Base-by-base conservation (phyloP, 2,888 invertebrate species). In the Metopia argyrocephala region DNA sequence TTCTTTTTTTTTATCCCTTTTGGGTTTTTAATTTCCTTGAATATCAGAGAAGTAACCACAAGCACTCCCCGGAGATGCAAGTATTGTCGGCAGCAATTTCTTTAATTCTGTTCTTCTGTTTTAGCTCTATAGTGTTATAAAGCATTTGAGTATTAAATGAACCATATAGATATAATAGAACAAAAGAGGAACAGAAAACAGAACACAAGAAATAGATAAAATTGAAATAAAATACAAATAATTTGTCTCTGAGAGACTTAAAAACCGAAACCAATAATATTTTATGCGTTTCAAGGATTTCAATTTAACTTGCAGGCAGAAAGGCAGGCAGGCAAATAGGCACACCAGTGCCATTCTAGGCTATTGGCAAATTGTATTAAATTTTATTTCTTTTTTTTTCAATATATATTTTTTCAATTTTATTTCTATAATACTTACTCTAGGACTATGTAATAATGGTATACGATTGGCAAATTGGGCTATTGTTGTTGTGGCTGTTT, bases 391-490 rank as follows among this genome's bases (percentile, higher is more conserved):
- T 9, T 31, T 31, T 9, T 31, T 31, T 9, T 25, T 56, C 54
- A 25, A 18, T 25, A 25, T 27, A 12, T 27, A 52, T 25, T 56
- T 12, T 25, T 27, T 27, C 5, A 7, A 56, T 56, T 7, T 25
- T 56, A 56, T n/a, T n/a, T n/a, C n/a, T n/a, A n/a, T n/a, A n/a
- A 65, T 82, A 87, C 91, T 90, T 84, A 91, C 91, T 87, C 91
- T 87, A 64, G 89, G 90, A 84, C 91, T 91, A 82, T 91, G 90
- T 76, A 91, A 87, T 87, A 90, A 83, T 76, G 91, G 91, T 85
- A 91, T 90, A 81, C 90, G 89, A 87, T 91, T 91, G 85, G 90
- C 89, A 85, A 90, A 91, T 86, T 91, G 90, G 65, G 91, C 91
- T 86, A 91, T 90, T 83, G 90, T 90, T 82, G 89, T 89, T 73